These are phyloP conservation scores for Harpalus rubripes DNA, from an alignment of 2,888 invertebrate species.

Conservation along the genomic window DNA sequence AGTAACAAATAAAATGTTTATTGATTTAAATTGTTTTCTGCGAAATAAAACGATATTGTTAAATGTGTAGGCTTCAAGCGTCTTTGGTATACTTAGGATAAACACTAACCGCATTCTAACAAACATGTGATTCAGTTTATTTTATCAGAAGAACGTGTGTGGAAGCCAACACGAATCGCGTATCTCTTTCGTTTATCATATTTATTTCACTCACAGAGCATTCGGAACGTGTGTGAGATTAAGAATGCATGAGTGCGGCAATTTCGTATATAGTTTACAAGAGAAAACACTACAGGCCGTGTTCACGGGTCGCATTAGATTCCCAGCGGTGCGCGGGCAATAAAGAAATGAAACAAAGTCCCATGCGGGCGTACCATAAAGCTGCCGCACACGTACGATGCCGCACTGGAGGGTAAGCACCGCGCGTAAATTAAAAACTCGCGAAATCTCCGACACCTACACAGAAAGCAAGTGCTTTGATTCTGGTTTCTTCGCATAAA, in stretches of 20 bases:
- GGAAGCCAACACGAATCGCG: conserved; percentile 18
- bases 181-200: conserved; percentile 60
- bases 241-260: conserved; percentile 59
- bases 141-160: conserved; percentile 49
- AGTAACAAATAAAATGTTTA: too few species aligned
- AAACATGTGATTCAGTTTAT: conserved; percentile 43
- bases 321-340: conserved; percentile 55
- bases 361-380: conserved; percentile 55
- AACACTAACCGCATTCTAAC: conserved; percentile 25
- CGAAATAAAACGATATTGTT: not conserved
- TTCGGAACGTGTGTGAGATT: conserved; percentile 60
- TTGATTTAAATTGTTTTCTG: too few species aligned
- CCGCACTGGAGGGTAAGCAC: not conserved
- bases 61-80: not conserved
- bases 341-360: conserved; percentile 65
- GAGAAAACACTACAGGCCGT: conserved; percentile 51
- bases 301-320: conserved; percentile 60
- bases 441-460: conserved; percentile 46
- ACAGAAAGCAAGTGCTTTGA: not conserved
- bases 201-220: conserved; percentile 62
- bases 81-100: conserved; percentile 21
- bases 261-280: conserved; percentile 59
- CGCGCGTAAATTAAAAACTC: conserved; percentile 60
- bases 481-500: conserved; percentile 2
- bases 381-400: conserved; percentile 49